These are phyloP conservation scores for Nesospiza acunhae DNA, from an alignment of 2,113 vertebrate species.

Conservation along the genomic window DNA sequence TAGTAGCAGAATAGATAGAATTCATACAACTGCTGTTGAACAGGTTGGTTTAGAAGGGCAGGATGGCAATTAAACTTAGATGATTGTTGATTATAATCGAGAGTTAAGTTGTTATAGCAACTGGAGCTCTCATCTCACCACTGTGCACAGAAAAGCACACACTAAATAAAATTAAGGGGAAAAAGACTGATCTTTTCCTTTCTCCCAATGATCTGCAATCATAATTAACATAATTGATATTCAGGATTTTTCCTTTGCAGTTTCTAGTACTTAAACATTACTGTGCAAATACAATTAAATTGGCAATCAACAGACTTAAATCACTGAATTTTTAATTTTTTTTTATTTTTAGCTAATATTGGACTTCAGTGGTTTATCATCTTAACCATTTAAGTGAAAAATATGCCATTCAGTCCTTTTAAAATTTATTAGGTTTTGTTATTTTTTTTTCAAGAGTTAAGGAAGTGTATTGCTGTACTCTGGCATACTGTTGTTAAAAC, in stretches of 20 bases:
- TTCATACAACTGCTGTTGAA: neutral
- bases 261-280: slow-evolving; percentile 4
- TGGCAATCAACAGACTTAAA: neutral
- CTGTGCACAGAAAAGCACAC: neutral
- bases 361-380: neutral
- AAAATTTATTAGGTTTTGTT: neutral
- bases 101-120: slow-evolving; percentile 64
- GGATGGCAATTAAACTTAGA: slow-evolving; percentile 18
- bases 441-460: neutral
- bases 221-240: slow-evolving; percentile 17
- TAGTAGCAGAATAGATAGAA: neutral
- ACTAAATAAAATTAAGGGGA: neutral
- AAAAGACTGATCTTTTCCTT: neutral
- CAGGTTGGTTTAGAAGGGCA: slow-evolving; percentile 20
- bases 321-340: neutral
- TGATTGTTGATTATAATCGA: slow-evolving; percentile 42
- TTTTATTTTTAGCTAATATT: neutral
- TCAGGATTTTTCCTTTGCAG: neutral
- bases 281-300: slow-evolving; percentile 34
- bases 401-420: neutral
- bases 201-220: neutral
- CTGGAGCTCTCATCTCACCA: slow-evolving; percentile 5
- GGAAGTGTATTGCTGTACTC: neutral
- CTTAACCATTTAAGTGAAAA: neutral
- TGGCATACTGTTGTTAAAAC: neutral